phyloP scores from a whole-genome alignment of 2,797 vertebrate genomes.

The Sparus aurata region DNA sequence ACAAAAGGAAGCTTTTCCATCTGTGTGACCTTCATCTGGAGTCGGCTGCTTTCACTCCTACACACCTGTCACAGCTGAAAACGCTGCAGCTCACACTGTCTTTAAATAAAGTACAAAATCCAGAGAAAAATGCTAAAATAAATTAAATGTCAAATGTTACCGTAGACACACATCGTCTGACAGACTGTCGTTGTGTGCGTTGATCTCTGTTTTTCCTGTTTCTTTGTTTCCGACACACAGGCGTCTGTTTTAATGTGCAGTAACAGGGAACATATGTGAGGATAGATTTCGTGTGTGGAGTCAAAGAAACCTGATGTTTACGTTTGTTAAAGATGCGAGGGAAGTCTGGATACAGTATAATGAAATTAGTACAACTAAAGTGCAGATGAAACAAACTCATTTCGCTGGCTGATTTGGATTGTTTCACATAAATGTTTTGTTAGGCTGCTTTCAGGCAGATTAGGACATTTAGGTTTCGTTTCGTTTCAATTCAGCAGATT shows the following conservation, averaged over 20 bases:
- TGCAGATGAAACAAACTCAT: not conserved
- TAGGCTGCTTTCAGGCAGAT: not conserved
- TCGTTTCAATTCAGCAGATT: not conserved
- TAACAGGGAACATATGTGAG: not conserved
- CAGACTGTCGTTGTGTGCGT: not conserved
- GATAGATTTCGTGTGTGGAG: too few species aligned
- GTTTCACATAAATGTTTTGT: not conserved
- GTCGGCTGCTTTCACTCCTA: constrained; percentile 47
- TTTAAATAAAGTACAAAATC: constrained; percentile 10
- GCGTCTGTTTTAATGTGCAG: not conserved
- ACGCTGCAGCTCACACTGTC: not conserved
- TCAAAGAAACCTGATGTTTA: not conserved
- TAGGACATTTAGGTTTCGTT: not conserved
- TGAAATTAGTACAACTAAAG: too few species aligned
- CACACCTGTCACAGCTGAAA: constrained; percentile 34
- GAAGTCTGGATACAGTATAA: not conserved
- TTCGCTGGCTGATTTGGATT: not conserved
- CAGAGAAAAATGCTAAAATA: not conserved
- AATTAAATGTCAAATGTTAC: not conserved
- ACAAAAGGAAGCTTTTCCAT: constrained; percentile 37
- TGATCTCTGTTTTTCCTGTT: not conserved
- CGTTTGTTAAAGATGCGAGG: not conserved
- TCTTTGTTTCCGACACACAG: not conserved
- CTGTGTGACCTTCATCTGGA: constrained; percentile 33
- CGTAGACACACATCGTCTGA: not conserved